Evolutionary conservation across 2,113 vertebrate species (phyloP).

Genomic region (Lethenteron camtschaticum): DNA sequence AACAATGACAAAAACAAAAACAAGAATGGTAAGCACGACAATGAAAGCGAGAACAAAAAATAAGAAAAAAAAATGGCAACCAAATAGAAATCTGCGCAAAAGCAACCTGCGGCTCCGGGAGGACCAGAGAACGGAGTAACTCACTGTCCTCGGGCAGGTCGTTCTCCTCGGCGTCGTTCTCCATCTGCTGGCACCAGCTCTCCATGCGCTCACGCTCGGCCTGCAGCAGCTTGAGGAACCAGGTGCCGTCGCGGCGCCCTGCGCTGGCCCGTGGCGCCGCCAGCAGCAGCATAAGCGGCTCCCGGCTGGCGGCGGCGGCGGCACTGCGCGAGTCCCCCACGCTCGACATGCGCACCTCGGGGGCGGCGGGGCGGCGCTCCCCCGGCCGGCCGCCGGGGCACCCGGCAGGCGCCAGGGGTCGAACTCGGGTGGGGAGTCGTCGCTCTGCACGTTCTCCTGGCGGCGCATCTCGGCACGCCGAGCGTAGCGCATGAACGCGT

Average conservation of each 20-base stretch:
- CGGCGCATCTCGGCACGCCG: conserved; percentile 1
- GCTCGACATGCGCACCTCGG: no score
- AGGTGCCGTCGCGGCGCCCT: conserved; percentile 74
- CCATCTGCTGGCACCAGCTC: conserved; percentile 98
- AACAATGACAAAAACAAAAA: no score
- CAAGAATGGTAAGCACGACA: no score
- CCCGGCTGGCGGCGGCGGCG: background rate
- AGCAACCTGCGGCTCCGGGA: no score
- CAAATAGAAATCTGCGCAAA: no score
- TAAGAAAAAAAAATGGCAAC: background rate
- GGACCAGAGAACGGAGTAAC: background rate
- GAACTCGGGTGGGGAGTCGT: conserved; percentile 1
- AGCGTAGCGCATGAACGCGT: background rate
- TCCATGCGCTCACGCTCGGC: conserved; percentile 84
- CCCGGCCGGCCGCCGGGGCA: background rate
- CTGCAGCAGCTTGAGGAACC: conserved; percentile 93
- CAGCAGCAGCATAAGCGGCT: background rate
- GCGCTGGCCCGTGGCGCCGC: conserved; percentile 15
- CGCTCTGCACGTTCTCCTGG: conserved; percentile 4
- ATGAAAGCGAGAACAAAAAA: background rate
- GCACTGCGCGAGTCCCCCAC: background rate
- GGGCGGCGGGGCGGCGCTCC: no score
- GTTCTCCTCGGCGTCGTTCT: conserved; percentile 93
- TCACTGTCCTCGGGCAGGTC: conserved; percentile 84
- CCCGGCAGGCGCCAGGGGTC: background rate